A percentile compares a stretch with the other conserved stretches of the same genome.
phyloP scores from a whole-genome alignment of 2,888 invertebrate species.

The Drosophila picticornis region DNA sequence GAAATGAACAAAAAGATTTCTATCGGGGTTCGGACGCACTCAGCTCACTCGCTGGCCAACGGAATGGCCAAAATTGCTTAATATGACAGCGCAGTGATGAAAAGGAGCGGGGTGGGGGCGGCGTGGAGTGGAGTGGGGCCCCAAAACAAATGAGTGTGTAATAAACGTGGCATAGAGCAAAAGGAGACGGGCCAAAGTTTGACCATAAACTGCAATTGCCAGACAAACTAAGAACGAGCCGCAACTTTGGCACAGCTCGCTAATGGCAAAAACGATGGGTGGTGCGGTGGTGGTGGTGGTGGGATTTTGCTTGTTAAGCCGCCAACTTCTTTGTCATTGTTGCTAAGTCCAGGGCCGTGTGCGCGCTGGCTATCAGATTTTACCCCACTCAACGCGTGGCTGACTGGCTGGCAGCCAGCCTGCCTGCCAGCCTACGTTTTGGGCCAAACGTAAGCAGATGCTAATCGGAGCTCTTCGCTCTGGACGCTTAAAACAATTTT shows the following conservation, averaged over 20 bases:
- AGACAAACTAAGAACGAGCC: conserved; percentile 53
- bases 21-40: conserved; percentile 51
- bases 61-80: conserved; percentile 77
- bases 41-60: conserved; percentile 44
- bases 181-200: conserved; percentile 58
- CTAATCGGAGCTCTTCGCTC: conserved; percentile 66
- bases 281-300: not conserved
- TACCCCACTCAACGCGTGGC: conserved; percentile 40
- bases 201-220: conserved; percentile 72
- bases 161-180: conserved; percentile 63
- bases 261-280: conserved; percentile 35
- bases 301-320: conserved; percentile 60
- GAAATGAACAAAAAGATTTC: conserved; percentile 81
- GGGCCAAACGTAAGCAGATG: conserved; percentile 58
- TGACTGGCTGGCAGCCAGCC: conserved; percentile 44
- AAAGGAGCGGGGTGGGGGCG: not conserved
- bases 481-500: conserved; percentile 78
- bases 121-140: not conserved
- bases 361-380: conserved; percentile 33
- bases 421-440: conserved; percentile 23
- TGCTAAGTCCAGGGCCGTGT: conserved; percentile 21
- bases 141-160: conserved; percentile 77
- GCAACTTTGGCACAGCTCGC: conserved; percentile 42
- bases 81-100: conserved; percentile 62
- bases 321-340: conserved; percentile 68